Conservation (phyloP, 2,797 vertebrate species). For the Oceanodroma leucorhoa region DNA sequence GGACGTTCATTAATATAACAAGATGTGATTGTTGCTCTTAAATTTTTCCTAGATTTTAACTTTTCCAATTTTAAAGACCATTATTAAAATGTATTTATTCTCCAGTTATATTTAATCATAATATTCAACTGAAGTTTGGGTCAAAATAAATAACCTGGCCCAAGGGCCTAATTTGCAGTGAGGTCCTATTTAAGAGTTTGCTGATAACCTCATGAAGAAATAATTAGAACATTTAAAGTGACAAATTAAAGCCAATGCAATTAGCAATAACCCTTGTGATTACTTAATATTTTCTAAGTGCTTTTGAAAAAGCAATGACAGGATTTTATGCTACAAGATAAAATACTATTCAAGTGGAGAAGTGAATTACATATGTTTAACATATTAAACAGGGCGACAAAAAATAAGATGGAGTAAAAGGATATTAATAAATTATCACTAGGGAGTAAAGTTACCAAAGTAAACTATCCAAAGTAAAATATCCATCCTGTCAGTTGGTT, state of each 20-base stretch:
- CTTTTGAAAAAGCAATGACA: slow-evolving; percentile 61
- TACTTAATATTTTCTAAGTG: slow-evolving; percentile 66
- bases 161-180: slow-evolving; percentile 53
- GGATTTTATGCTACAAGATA: slow-evolving; percentile 56
- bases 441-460: not conserved
- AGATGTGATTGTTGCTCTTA: not conserved
- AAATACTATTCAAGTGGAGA: slow-evolving; percentile 49
- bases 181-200: slow-evolving; percentile 57
- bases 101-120: slow-evolving; percentile 58
- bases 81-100: slow-evolving; percentile 54
- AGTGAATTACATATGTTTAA: slow-evolving; percentile 67
- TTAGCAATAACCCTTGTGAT: slow-evolving; percentile 69
- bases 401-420: slow-evolving; percentile 40
- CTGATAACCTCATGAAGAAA: slow-evolving; percentile 68
- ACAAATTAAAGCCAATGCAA: slow-evolving; percentile 66
- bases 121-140: slow-evolving; percentile 55
- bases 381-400: slow-evolving; percentile 57
- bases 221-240: slow-evolving; percentile 68
- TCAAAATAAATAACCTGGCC: slow-evolving; percentile 70
- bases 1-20: not conserved
- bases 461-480: slow-evolving; percentile 34
- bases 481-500: not conserved
- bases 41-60: slow-evolving; percentile 20
- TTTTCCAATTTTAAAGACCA: slow-evolving; percentile 29
- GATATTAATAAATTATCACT: slow-evolving; percentile 44